Base-by-base conservation (phyloP, 2,113 vertebrate species). In the Maylandia zebra region DNA sequence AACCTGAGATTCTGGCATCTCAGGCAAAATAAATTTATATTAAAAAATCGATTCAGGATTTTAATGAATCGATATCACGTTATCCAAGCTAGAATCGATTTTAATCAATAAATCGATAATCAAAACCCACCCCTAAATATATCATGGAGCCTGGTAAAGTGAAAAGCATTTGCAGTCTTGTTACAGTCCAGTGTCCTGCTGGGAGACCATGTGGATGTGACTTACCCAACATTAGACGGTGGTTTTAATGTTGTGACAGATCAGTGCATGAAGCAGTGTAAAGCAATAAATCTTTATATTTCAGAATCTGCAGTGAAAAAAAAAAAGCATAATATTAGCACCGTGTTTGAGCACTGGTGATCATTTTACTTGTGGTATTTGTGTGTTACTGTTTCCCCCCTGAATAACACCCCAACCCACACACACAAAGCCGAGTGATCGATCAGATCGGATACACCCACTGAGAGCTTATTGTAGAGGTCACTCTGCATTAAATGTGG, bases 381-480 rank as follows among this genome's bases (percentile, higher is more conserved):
- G 43, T 78, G 43, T 56, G 14, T 66, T 57, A 56, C 81, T 48
- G 59, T 53, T 50, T 12, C 56, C 53, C 30, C 6, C 64, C 71
- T 87, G 84, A 88, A 48, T 89, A 89, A 59, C 57, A 82, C 83
- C 80, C 76, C 43, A 50, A 34, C n/a, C 61, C 32, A 7, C 13
- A 30, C 64, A 55, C 27, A 32, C 27, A 78, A 43, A 78, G 50
- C 64, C 50, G 16, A 82, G 71, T 10, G 84, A 95, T 95, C 86
- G 89, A 94, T 95, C 88, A 64, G 88, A 88, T 91, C 81, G 88
- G 94, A 94, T 93, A 56, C 87, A 90, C 86, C 89, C 89, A 90
- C 93, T 92, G 88, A 94, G 89, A 90, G 91, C 82, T 94, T 80
- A 93, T 94, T 82, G 91, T 90, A 84, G 83, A 93, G 94, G 93